Evolutionary conservation across 2,888 invertebrate genomes (phyloP), one percentile per base, ranked within the genome.

Genomic region (Harmothoe impar): DNA sequence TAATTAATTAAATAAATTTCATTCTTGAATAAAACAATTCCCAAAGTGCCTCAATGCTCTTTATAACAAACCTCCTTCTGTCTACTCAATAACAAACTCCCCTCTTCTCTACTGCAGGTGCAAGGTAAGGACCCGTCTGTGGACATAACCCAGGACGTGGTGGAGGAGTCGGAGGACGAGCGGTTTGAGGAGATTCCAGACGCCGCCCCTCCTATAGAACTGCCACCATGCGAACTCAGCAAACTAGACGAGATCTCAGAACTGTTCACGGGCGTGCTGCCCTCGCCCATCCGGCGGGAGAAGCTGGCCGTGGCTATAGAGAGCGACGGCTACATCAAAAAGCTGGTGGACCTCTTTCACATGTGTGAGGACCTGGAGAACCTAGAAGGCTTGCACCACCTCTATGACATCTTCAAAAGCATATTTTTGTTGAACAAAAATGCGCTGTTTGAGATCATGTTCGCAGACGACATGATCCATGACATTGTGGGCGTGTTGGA

Each of bases 81-180:
- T n/a, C n/a, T n/a, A n/a, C n/a, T n/a, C n/a, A n/a, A n/a, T n/a
- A n/a, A n/a, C n/a, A n/a, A n/a, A n/a, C n/a, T n/a, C n/a, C n/a
- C n/a, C n/a, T n/a, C n/a, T n/a, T n/a, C n/a, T n/a, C n/a, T n/a
- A 20, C 89, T 91, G 1, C 96, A 98, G 97, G 98, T 99, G 68
- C 99, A 99, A 97, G 99, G 99, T 62, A 99, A 99, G 96, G 99
- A 99, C 96, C 99, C 99, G 0, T 98, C 99, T 43, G 99, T 99
- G 91, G 99, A 99, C 96, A 98, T 99, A 92, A 99, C 99, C 89
- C 99, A 99, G 96, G 94, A 96, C 91, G 94, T 94, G 90, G 94
- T 94, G 54, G 95, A 95, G 91, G 96, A 96, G 91, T 95, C 95
- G 12, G 95, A 95, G 97, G 99, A 99, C 97, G 99, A 99, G 95